Conservation (phyloP, 2,888 invertebrate genomes). For the Neria commutata region DNA sequence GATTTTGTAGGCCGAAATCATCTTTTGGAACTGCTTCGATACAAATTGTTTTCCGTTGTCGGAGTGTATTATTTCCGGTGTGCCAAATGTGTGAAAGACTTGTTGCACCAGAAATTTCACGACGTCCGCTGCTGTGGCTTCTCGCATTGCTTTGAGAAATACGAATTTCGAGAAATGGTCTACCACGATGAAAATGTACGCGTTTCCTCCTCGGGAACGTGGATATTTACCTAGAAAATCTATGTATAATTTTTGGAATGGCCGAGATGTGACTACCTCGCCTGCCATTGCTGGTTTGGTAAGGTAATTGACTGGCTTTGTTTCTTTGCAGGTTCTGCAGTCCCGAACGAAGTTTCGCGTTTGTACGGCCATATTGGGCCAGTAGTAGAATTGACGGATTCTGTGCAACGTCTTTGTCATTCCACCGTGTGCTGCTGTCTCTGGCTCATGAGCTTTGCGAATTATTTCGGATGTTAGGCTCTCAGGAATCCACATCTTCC, state of each 20-base stretch:
- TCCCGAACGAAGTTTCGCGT: slow-evolving; percentile 8
- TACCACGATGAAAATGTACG: too few species aligned
- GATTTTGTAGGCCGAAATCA: slow-evolving; percentile 25
- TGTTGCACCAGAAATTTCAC: too few species aligned
- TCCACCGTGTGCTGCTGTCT: slow-evolving; percentile 19
- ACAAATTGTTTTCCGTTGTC: slow-evolving; percentile 38
- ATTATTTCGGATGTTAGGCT: slow-evolving; percentile 7
- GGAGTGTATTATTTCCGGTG: too few species aligned
- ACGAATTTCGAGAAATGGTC: slow-evolving; percentile 24
- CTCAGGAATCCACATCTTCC: slow-evolving; percentile 24
- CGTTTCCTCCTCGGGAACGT: too few species aligned
- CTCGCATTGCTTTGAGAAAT: too few species aligned
- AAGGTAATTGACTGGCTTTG: slow-evolving; percentile 15
- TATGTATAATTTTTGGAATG: slow-evolving; percentile 27
- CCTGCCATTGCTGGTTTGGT: background rate
- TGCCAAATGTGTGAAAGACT: too few species aligned
- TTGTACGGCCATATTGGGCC: slow-evolving; percentile 25
- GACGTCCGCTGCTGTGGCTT: too few species aligned
- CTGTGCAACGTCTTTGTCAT: slow-evolving; percentile 19
- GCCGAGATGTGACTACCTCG: slow-evolving; percentile 1
- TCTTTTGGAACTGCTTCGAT: slow-evolving; percentile 22
- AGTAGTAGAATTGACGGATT: slow-evolving; percentile 23
- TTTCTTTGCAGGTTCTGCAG: slow-evolving; percentile 15
- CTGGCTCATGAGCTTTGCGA: slow-evolving; percentile 6
- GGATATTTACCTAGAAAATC: too few species aligned